phyloP scores from a whole-genome alignment of 1,140 invertebrate species.

The Hermetia illucens region DNA sequence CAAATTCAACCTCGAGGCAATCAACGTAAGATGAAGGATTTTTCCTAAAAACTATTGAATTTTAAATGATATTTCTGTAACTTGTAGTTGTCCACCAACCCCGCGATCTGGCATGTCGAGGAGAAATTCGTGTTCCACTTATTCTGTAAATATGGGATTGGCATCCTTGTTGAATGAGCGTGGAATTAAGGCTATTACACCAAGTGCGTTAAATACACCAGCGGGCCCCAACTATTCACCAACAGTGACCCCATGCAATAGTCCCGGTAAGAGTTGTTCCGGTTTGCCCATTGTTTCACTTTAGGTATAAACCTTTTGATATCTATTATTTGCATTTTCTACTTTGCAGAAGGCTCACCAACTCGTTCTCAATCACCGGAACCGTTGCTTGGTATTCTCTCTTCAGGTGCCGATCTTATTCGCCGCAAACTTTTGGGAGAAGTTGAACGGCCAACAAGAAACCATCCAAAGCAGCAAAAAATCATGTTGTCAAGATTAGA shows the following conservation, averaged over 20 bases:
- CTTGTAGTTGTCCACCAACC: slow-evolving; percentile 33
- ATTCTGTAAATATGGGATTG: slow-evolving; percentile 61
- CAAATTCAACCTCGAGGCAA: slow-evolving; percentile 25
- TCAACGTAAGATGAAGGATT: slow-evolving; percentile 19
- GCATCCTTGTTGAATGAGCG: slow-evolving; percentile 70
- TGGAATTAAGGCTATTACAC: slow-evolving; percentile 57
- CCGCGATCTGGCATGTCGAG: slow-evolving; percentile 42
- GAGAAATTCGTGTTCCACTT: slow-evolving; percentile 59
- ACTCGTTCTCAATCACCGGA: slow-evolving; percentile 42
- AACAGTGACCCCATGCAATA: slow-evolving; percentile 72
- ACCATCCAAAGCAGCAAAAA: slow-evolving; percentile 30
- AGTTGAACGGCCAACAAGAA: slow-evolving; percentile 20
- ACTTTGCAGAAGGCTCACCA: slow-evolving; percentile 25
- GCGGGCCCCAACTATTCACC: slow-evolving; percentile 53
- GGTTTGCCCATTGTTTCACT: no score
- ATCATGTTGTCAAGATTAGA: slow-evolving; percentile 34
- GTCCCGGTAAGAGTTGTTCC: slow-evolving; percentile 40
- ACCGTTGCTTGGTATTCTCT: slow-evolving; percentile 45
- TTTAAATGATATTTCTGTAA: background rate
- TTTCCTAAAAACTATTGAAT: no score
- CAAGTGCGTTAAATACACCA: slow-evolving; percentile 50
- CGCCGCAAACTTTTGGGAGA: slow-evolving; percentile 45
- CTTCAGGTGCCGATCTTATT: slow-evolving; percentile 59
- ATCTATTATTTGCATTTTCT: background rate
- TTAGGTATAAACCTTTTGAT: background rate